Conservation (phyloP, 2,113 vertebrate genomes). For the Tupaia chinensis region DNA sequence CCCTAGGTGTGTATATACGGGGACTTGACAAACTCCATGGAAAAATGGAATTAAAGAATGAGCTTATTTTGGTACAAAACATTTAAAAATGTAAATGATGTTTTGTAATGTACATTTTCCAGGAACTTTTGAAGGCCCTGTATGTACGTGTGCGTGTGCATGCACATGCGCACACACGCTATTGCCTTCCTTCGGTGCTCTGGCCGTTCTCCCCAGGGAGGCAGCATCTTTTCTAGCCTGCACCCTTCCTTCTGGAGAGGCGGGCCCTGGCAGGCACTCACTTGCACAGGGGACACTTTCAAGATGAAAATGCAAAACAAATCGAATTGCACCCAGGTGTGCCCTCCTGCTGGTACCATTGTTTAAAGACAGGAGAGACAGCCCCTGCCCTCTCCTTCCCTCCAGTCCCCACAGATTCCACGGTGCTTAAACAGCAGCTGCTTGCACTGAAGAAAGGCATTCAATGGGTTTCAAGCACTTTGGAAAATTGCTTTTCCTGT, state of each 20-base stretch:
- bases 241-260: not conserved
- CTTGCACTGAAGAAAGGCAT: not conserved
- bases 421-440: not conserved
- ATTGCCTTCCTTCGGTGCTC: too few relatives aligned
- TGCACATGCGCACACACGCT: too few relatives aligned
- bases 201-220: too few relatives aligned
- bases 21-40: too few relatives aligned
- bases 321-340: not conserved
- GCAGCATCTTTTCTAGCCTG: not conserved
- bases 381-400: not conserved
- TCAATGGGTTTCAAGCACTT: not conserved
- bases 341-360: fast-evolving
- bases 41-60: too few relatives aligned
- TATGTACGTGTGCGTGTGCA: too few relatives aligned
- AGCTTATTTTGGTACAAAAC: too few relatives aligned
- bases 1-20: too few relatives aligned
- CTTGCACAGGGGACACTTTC: not conserved
- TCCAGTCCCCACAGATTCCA: too few relatives aligned
- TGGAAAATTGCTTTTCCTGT: not conserved
- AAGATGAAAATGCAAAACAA: not conserved
- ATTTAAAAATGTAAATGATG: too few relatives aligned
- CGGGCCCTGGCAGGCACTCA: not conserved
- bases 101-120: too few relatives aligned
- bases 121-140: too few relatives aligned
- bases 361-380: not conserved